A percentile compares a stretch with the other conserved stretches of the same genome.
Evolutionary conservation across 1,140 invertebrate genomes (phyloP).

Genomic region (Drosophila athabasca): DNA sequence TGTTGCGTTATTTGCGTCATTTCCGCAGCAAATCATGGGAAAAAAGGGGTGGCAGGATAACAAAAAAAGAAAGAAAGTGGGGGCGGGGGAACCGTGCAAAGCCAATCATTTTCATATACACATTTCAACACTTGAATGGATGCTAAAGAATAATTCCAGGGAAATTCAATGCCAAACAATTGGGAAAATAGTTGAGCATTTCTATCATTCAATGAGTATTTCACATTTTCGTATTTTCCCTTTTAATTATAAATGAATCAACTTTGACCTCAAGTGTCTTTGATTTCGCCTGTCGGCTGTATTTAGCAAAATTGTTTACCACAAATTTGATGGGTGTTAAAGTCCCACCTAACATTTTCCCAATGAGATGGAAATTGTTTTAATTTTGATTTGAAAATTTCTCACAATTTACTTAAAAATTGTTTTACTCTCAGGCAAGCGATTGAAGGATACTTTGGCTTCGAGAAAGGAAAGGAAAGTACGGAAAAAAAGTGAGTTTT

Average conservation of each 20-base stretch:
- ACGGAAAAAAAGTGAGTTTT: too few relatives aligned
- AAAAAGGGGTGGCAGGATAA: slow-evolving; percentile 26
- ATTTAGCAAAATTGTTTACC: too few relatives aligned
- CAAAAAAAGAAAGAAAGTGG: slow-evolving; percentile 17
- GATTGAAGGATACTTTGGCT: too few relatives aligned
- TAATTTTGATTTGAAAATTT: too few relatives aligned
- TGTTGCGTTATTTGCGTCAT: slow-evolving; percentile 80
- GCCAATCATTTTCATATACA: slow-evolving; percentile 77
- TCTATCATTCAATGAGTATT: neutral
- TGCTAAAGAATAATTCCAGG: slow-evolving; percentile 52
- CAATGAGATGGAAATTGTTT: too few relatives aligned
- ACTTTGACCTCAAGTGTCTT: too few relatives aligned
- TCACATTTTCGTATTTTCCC: neutral
- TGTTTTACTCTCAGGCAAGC: too few relatives aligned
- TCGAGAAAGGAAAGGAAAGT: too few relatives aligned
- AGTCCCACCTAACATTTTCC: too few relatives aligned
- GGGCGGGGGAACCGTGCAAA: slow-evolving; percentile 27
- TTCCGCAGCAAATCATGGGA: slow-evolving; percentile 73
- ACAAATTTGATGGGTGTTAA: too few relatives aligned
- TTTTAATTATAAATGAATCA: slow-evolving; percentile 1
- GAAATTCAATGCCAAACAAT: neutral
- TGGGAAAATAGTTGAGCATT: neutral
- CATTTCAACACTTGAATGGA: slow-evolving; percentile 75
- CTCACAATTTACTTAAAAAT: too few relatives aligned
- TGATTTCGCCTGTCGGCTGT: too few relatives aligned